Evolutionary conservation across 2,888 invertebrate genomes (phyloP).

Genomic region (Clitarchus hookeri): DNA sequence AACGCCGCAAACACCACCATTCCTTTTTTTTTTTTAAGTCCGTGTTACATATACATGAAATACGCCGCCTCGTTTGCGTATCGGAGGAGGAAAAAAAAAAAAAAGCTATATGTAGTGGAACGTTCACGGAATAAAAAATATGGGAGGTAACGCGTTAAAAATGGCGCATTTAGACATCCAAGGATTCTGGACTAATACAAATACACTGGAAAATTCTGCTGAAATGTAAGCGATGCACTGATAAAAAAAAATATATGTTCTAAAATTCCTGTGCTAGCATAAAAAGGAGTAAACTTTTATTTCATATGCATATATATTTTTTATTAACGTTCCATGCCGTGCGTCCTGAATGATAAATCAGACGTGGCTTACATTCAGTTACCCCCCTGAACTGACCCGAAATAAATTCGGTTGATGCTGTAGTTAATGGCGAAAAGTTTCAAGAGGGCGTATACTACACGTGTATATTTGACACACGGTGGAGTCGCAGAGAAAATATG

Average conservation of each 20-base stretch:
- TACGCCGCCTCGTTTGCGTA: background rate
- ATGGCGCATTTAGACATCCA: background rate
- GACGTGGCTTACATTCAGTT: background rate
- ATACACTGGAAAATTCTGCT: background rate
- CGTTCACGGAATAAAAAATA: conserved; percentile 6
- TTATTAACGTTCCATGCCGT: background rate
- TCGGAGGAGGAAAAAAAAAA: background rate
- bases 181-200: background rate
- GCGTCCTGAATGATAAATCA: background rate
- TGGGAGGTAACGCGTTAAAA: background rate
- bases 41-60: background rate
- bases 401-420: background rate
- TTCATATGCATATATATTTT: background rate
- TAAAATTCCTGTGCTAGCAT: background rate
- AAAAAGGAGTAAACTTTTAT: background rate
- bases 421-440: background rate
- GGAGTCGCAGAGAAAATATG: no score
- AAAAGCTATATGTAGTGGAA: background rate
- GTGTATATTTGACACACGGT: no score
- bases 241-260: background rate
- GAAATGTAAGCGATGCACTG: background rate
- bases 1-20: background rate
- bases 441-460: no score
- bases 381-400: background rate
- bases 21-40: background rate